Evolutionary conservation across 1,140 invertebrate species (phyloP), one percentile per base, ranked within the genome.

Genomic region (Theocolax elegans): DNA sequence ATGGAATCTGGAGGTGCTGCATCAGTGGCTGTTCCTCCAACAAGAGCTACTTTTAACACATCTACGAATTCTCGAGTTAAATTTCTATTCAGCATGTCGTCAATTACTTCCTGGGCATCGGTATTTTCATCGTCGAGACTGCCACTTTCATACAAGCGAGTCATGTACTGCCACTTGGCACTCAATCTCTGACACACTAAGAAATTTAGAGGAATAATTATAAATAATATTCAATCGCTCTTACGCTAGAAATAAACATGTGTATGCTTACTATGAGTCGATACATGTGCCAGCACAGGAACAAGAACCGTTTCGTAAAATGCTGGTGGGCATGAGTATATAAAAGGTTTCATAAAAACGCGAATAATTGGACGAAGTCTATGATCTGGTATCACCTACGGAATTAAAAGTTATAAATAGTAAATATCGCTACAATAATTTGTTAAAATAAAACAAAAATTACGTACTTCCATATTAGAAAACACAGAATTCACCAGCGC

Each of bases 21-120:
- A 10, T 83, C 83, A 25, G 79, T 84, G 7, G 85, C 79, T 0
- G 83, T 85, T 29, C 87, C 88, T 38, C 88, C 88, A 35, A 90
- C 86, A 0, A 90, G 77, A 7, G 86, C 86, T 13, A 93, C 90
- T 86, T 93, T 93, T 0, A 97, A 79, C 1, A 96, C 89, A 72
- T 95, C 94, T 7, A 97, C 81, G 79, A 96, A 95, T 82, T 97
- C 95, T 70, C 94, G 87, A 0, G 94, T 95, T n/a, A 96, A 81
- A 65, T 93, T 92, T 49, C 95, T 87, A 64, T 94, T 94, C 3
- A 97, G 85, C 86, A 96, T 94, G 78, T 97, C 95, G 77, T 96
- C 93, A 0, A 97, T 85, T 1, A 97, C 91, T 85, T 97, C 95
- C 81, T 94, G 93, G 13, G 92, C 91, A 77, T 96, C 93, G 13